phyloP scores from a whole-genome alignment of 2,113 vertebrate species.

The Alces alces region DNA sequence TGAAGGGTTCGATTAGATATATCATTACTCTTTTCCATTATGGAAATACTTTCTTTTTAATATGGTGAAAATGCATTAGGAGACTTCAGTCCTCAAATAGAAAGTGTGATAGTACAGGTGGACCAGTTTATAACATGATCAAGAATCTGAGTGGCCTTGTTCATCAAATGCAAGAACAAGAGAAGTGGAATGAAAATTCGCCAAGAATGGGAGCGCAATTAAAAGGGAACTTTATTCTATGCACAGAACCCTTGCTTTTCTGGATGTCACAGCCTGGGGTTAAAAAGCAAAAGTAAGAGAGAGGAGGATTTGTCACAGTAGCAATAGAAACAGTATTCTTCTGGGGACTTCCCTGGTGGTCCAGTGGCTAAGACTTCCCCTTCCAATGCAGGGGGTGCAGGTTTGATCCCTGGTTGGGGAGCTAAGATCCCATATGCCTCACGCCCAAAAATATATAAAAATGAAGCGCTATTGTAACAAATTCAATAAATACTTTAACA shows the following conservation, averaged over 20 bases:
- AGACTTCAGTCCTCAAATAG: background rate
- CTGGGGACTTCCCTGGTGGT: background rate
- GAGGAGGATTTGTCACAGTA: background rate
- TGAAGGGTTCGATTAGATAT: background rate
- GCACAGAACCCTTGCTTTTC: background rate
- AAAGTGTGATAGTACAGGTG: background rate
- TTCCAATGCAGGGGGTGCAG: background rate
- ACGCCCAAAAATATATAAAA: background rate
- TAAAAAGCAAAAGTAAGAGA: background rate
- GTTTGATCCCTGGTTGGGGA: background rate
- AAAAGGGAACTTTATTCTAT: background rate
- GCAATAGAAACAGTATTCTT: background rate
- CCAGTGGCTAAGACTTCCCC: background rate
- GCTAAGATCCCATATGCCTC: background rate
- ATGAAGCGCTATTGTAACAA: background rate
- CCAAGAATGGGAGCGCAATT: background rate
- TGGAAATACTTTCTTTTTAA: slow-evolving; percentile 20
- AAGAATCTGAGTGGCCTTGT: background rate
- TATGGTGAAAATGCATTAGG: background rate
- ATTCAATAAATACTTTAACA: background rate
- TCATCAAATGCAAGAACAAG: background rate
- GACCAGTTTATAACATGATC: background rate
- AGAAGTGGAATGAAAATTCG: background rate
- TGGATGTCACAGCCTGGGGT: background rate
- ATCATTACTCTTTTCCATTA: background rate